phyloP scores from a whole-genome alignment of 2,888 invertebrate species.

The Lasioglossum malachurum region DNA sequence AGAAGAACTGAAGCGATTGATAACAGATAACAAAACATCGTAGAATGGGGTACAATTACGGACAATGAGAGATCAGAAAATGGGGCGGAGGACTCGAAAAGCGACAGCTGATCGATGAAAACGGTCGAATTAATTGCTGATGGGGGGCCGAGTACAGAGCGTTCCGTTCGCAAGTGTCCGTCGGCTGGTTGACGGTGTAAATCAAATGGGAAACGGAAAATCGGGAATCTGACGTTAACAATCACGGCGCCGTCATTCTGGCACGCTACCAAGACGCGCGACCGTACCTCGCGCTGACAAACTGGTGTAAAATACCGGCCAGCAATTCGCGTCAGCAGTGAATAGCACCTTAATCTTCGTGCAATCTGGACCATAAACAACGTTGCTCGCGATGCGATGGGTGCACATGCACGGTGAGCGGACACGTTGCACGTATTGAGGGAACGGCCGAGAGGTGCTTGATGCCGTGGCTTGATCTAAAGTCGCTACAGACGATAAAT shows the following conservation, averaged over 20 bases:
- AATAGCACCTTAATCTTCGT: slow-evolving; percentile 80
- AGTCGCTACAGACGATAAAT: slow-evolving; percentile 83
- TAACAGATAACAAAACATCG: neutral
- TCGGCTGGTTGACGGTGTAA: slow-evolving; percentile 2
- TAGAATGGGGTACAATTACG: neutral
- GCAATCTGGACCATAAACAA: slow-evolving; percentile 78
- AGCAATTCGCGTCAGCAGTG: slow-evolving; percentile 65
- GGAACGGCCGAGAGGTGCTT: slow-evolving; percentile 30
- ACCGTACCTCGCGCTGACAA: slow-evolving; percentile 33
- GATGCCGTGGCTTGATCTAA: slow-evolving; percentile 74
- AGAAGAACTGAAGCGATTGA: neutral
- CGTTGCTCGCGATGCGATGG: slow-evolving; percentile 60
- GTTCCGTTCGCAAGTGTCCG: neutral
- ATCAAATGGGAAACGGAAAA: slow-evolving; percentile 24
- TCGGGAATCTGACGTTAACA: slow-evolving; percentile 5
- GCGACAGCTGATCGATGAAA: neutral
- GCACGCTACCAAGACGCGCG: slow-evolving; percentile 24
- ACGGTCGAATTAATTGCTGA: neutral
- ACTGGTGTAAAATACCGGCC: slow-evolving; percentile 54
- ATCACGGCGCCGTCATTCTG: slow-evolving; percentile 12
- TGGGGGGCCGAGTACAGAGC: neutral
- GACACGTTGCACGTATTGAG: slow-evolving; percentile 60
- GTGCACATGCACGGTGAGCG: slow-evolving; percentile 29
- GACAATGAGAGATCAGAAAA: neutral
- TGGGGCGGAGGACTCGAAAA: neutral